Conservation (phyloP, 2,113 vertebrate genomes). For the Corapipo altera region DNA sequence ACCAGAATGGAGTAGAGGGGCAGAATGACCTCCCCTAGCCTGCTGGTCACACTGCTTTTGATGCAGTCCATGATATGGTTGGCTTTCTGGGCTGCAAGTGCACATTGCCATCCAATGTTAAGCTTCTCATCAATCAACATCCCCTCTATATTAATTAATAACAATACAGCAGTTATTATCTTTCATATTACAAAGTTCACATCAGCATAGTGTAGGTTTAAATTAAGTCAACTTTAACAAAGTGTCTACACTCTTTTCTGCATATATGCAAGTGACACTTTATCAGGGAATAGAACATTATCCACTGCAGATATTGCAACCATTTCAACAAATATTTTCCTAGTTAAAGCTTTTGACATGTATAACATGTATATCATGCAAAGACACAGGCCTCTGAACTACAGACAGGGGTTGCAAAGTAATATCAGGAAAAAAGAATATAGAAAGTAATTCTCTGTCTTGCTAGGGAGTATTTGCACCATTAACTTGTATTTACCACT, state of each 20-base stretch:
- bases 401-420: neutral
- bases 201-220: neutral
- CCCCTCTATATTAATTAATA: neutral
- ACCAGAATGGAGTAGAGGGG: neutral
- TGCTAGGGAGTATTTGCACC: neutral
- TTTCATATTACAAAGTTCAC: neutral
- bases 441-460: neutral
- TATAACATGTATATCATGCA: neutral
- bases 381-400: neutral
- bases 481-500: conserved; percentile 18
- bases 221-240: neutral
- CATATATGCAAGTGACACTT: neutral
- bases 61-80: fast-evolving
- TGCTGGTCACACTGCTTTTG: neutral
- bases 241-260: neutral
- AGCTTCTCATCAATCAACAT: neutral
- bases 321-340: neutral
- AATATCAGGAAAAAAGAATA: neutral
- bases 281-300: neutral
- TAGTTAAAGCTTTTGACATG: neutral
- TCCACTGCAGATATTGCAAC: neutral
- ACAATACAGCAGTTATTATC: neutral
- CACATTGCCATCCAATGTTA: fast-evolving
- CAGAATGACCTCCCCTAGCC: neutral
- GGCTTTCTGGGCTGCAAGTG: neutral